phyloP scores from a whole-genome alignment of 2,113 vertebrate genomes.

The Telmatochromis brichardi region DNA sequence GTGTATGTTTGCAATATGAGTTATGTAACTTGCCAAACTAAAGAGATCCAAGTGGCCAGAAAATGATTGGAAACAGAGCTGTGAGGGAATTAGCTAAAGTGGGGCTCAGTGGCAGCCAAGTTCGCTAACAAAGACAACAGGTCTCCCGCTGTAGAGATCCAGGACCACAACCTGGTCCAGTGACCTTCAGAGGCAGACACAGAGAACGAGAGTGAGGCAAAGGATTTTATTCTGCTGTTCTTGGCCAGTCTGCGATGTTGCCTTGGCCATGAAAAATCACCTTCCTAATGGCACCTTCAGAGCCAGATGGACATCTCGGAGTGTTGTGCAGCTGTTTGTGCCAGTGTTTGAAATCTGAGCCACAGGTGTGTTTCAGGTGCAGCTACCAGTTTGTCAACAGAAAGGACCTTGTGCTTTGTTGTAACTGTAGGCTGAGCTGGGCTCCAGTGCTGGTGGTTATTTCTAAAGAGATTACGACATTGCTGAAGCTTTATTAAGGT shows the following conservation, averaged over 20 bases:
- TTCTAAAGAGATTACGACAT: not conserved
- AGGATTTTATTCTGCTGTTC: slow-evolving; percentile 36
- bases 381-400: not conserved
- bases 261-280: slow-evolving; percentile 35
- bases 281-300: slow-evolving; percentile 12
- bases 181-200: not conserved
- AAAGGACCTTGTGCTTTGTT: not conserved
- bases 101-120: slow-evolving; percentile 5
- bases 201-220: not conserved
- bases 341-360: slow-evolving; percentile 30
- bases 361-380: slow-evolving; percentile 52
- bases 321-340: slow-evolving; percentile 7
- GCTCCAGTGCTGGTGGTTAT: not conserved
- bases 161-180: not conserved
- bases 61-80: slow-evolving; percentile 23
- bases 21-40: not conserved
- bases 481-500: not conserved
- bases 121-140: slow-evolving; percentile 39
- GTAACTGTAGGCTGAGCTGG: not conserved
- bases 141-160: slow-evolving; percentile 13
- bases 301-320: not conserved
- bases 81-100: slow-evolving; percentile 22
- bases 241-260: slow-evolving; percentile 28
- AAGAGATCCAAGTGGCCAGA: slow-evolving; percentile 27
- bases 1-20: not conserved